Evolutionary conservation across 1,140 invertebrate species (phyloP), one percentile per base, ranked within the genome.

Genomic region (Vanessa atalanta): DNA sequence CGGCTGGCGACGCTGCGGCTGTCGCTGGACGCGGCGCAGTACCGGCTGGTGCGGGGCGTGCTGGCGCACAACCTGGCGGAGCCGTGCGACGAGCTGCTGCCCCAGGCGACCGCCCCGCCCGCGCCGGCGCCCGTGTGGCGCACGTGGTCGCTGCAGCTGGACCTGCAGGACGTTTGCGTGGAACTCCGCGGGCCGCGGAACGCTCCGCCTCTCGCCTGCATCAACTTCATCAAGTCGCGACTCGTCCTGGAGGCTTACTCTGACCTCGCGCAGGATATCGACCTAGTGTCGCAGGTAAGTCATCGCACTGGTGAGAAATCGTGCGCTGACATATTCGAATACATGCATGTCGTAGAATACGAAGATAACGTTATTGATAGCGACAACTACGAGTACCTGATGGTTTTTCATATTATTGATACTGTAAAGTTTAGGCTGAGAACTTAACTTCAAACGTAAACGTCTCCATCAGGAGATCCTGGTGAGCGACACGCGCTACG

Each of bases 41-140:
- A 99, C 88, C 96, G 96, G 88, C 88, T 99, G 12, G 95, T 99
- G 20, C 95, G 97, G 64, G 98, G 98, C 26, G 93, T 99, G 23
- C 92, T 99, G 1, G 95, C 95, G 0, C 97, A 98, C 86, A 99
- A 99, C 93, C 95, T 99, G 55, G 98, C 98, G 15, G 98, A 99
- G 90, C 95, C 95, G 74, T 92, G 98, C 14, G 96, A 97, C 72
- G 96, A 97, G 79, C 91, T 95, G 76, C 93, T 92, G 68, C 76
- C 80, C 16, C 85, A 86, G 20, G 70, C 82, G 82, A 84, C 74
- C 51, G 77, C 48, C 12, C 71, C 83, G 20, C 82, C 80, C 80
- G 61, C 80, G 13, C 81, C 73, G 12, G 37, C 67, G 16, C 70
- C 67, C 4, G 26, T 95, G 12, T 98, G 97, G 96, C 96, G 95